Evolutionary conservation across 1,140 invertebrate genomes (phyloP).

Genomic region (Euura saliciscinereae): DNA sequence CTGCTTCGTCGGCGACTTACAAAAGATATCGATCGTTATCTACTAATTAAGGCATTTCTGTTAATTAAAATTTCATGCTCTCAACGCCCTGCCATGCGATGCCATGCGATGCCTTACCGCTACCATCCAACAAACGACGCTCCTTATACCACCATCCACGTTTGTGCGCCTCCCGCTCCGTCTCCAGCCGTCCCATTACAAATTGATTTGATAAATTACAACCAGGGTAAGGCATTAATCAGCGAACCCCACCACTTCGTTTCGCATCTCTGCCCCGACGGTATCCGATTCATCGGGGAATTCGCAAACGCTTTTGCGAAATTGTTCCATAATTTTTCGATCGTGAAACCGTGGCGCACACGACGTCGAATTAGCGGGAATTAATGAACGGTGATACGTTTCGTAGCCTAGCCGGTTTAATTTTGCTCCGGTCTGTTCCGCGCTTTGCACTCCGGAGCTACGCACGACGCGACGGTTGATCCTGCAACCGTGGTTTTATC

Average conservation of each 20-base stretch:
- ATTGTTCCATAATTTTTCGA: too few species aligned
- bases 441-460: neutral
- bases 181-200: too few species aligned
- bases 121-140: too few species aligned
- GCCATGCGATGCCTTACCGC: too few species aligned
- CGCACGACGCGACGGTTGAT: neutral
- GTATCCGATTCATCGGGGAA: neutral
- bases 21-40: slow-evolving; percentile 30
- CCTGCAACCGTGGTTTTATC: too few species aligned
- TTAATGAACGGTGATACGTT: neutral
- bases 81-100: slow-evolving; percentile 1
- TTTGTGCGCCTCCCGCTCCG: too few species aligned
- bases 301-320: neutral
- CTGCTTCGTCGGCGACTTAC: neutral
- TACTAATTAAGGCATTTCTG: slow-evolving; percentile 42
- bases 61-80: slow-evolving; percentile 46
- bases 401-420: neutral
- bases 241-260: too few species aligned
- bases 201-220: too few species aligned
- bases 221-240: too few species aligned
- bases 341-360: too few species aligned
- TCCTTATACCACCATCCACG: too few species aligned
- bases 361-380: neutral
- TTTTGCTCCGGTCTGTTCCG: neutral
- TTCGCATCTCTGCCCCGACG: neutral